Conservation (phyloP, 2,113 vertebrate species). For the Menidia beryllina region DNA sequence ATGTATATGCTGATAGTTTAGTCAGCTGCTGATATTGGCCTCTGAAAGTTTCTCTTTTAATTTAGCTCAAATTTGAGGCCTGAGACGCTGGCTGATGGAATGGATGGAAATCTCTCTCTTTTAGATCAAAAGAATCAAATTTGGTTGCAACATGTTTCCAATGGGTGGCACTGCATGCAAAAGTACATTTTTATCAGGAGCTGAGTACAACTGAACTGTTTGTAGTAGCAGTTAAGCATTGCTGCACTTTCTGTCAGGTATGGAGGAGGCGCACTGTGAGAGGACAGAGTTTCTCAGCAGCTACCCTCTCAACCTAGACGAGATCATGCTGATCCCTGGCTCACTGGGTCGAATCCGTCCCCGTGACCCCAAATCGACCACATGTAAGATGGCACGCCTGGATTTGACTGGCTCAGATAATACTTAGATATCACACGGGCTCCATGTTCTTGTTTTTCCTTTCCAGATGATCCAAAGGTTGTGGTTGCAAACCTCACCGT, state of each 20-base stretch:
- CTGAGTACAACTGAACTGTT: no score
- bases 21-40: no score
- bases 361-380: slow-evolving; percentile 84
- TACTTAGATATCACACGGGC: not conserved
- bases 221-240: no score
- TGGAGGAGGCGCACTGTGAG: slow-evolving; percentile 96
- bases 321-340: slow-evolving; percentile 90
- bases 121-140: no score
- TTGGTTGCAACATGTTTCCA: no score
- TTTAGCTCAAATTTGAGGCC: no score
- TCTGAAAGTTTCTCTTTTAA: no score
- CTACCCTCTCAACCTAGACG: slow-evolving; percentile 91
- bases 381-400: slow-evolving; percentile 81
- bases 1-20: no score
- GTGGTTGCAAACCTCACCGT: slow-evolving; percentile 96
- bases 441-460: slow-evolving; percentile 6
- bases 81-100: no score
- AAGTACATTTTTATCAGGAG: no score
- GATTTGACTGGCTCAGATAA: rapidly evolving
- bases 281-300: slow-evolving; percentile 93
- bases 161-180: no score
- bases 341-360: slow-evolving; percentile 92
- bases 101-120: no score
- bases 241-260: slow-evolving; percentile 79
- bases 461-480: slow-evolving; percentile 90